These are phyloP conservation scores for Elanus axillaris DNA, from an alignment of 2,113 vertebrate genomes.

Conservation along the genomic window DNA sequence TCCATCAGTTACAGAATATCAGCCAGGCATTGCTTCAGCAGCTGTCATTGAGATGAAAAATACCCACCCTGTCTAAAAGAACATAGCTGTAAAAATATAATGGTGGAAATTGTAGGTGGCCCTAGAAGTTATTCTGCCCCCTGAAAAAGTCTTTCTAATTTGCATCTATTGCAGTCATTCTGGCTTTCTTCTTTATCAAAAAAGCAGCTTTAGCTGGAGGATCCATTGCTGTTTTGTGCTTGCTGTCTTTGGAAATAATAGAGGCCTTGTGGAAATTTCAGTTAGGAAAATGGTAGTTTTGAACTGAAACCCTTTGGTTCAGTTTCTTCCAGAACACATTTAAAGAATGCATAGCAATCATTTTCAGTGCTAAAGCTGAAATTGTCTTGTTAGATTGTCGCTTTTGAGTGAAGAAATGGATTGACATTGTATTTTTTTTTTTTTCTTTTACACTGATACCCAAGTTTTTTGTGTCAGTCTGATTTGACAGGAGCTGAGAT, in stretches of 20 bases:
- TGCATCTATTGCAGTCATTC: not conserved
- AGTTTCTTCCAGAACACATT: not conserved
- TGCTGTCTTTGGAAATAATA: not conserved
- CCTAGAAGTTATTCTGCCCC: not conserved
- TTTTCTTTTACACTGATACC: not conserved
- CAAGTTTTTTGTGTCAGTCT: constrained; percentile 14
- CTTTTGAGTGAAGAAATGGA: not conserved
- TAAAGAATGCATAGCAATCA: not conserved
- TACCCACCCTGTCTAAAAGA: not conserved
- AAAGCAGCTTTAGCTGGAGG: not conserved
- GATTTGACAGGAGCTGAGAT: constrained; percentile 14
- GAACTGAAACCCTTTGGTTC: not conserved
- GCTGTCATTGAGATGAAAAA: not conserved
- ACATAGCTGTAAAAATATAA: not conserved
- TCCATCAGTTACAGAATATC: not conserved
- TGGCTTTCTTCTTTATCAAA: not conserved
- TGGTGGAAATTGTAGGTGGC: not conserved
- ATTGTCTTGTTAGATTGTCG: not conserved
- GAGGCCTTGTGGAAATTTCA: not conserved
- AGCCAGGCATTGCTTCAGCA: not conserved
- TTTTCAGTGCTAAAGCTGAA: not conserved
- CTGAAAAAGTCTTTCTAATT: not conserved
- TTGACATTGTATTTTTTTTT: not conserved
- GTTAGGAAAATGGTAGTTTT: not conserved
- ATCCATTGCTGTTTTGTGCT: not conserved